Conservation (phyloP, 2,113 vertebrate genomes). For the Pandion haliaetus region DNA sequence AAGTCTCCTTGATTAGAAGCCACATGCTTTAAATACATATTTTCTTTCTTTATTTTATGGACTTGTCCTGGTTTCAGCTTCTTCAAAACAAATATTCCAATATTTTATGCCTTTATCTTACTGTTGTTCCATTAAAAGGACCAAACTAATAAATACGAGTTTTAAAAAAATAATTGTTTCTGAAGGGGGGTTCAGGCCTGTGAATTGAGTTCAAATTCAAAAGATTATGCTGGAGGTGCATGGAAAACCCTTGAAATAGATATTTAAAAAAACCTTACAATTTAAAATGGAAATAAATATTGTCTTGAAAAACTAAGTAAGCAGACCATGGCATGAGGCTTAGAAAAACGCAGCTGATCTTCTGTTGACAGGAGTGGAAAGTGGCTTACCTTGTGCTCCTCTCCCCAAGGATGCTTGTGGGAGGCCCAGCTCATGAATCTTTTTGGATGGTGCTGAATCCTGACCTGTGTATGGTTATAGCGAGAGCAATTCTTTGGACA, state of each 20-base stretch:
- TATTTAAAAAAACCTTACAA: not conserved
- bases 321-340: not conserved
- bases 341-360: not conserved
- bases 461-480: not conserved
- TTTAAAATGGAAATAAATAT: not conserved
- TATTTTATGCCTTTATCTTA: not conserved
- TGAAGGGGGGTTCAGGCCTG: not conserved
- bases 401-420: not conserved
- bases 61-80: no score
- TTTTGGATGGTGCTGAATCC: not conserved
- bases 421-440: constrained; percentile 5
- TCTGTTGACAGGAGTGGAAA: not conserved
- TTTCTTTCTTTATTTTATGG: not conserved
- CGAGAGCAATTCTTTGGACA: not conserved
- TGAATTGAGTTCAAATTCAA: not conserved
- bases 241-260: not conserved
- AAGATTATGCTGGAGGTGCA: not conserved
- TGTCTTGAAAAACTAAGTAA: not conserved
- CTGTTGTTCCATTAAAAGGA: not conserved
- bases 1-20: not conserved
- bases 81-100: not conserved
- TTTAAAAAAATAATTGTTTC: not conserved
- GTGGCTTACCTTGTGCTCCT: not conserved
- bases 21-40: not conserved
- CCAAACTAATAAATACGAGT: not conserved